phyloP scores from a whole-genome alignment of 2,113 vertebrate genomes.

The Herpailurus yagouaroundi region DNA sequence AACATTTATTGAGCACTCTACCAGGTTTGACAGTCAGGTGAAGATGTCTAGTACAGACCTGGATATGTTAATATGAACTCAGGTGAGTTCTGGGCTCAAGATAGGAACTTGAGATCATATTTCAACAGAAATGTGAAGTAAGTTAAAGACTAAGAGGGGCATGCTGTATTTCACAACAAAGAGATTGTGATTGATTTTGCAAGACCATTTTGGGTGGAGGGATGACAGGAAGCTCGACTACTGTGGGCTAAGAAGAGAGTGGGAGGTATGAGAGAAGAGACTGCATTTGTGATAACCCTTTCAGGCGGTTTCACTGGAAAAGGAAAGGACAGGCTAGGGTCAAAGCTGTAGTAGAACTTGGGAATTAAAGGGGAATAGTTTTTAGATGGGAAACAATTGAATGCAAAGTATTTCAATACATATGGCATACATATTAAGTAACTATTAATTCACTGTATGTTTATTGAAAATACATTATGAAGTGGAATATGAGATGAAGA shows the following conservation, averaged over 20 bases:
- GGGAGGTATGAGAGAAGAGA: not conserved
- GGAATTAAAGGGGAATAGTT: not conserved
- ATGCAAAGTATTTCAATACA: not conserved
- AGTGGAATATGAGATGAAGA: not conserved
- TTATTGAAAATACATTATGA: slow-evolving; percentile 31
- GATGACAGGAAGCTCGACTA: not conserved
- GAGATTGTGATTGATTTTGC: not conserved
- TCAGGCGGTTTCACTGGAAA: not conserved
- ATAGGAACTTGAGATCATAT: not conserved
- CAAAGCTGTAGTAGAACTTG: not conserved
- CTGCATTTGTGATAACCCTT: not conserved
- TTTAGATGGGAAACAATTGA: not conserved
- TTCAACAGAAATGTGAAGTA: not conserved
- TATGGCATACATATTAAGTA: not conserved
- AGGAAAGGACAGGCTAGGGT: not conserved
- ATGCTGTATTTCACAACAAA: not conserved
- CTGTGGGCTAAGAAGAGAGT: not conserved
- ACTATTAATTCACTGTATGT: not conserved
- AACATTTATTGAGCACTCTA: not conserved
- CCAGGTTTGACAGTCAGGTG: not conserved
- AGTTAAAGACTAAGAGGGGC: not conserved
- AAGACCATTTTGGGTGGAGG: not conserved
- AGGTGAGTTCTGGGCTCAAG: not conserved
- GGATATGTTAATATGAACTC: not conserved
- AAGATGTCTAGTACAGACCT: not conserved